phyloP scores from a whole-genome alignment of 1,140 invertebrate species.

The Saccostrea glomerata region DNA sequence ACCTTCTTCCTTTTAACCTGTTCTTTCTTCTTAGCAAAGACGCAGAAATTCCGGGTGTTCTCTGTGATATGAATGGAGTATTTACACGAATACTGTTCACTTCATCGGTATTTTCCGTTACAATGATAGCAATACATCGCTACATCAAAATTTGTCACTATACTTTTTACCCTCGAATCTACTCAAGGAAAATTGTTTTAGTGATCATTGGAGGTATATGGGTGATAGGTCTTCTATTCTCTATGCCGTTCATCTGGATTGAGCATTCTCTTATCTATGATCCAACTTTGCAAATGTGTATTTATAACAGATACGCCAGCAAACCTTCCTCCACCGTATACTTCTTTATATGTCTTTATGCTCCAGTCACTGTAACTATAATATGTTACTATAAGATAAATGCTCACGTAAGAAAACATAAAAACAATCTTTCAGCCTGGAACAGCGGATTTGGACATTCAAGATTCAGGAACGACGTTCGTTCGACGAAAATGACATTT shows the following conservation, averaged over 20 bases:
- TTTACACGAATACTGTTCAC: background rate
- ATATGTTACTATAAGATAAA: background rate
- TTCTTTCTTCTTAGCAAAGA: background rate
- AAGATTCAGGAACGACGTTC: background rate
- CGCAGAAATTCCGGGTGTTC: background rate
- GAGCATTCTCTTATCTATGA: background rate
- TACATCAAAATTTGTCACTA: background rate
- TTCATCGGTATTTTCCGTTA: background rate
- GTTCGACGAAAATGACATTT: background rate
- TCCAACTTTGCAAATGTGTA: constrained; percentile 5
- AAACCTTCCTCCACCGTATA: background rate
- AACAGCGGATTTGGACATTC: background rate
- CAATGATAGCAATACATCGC: background rate
- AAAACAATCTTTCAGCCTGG: background rate
- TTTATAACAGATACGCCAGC: background rate
- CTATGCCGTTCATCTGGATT: background rate
- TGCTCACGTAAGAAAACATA: background rate
- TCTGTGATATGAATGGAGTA: background rate
- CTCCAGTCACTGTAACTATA: background rate
- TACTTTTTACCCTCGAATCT: background rate
- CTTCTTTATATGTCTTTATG: background rate
- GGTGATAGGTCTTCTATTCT: background rate
- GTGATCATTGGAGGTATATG: background rate
- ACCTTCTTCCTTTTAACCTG: background rate
- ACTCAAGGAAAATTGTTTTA: background rate